Evolutionary conservation across 1,140 invertebrate genomes (phyloP).

Genomic region (Cotesia chilonis): DNA sequence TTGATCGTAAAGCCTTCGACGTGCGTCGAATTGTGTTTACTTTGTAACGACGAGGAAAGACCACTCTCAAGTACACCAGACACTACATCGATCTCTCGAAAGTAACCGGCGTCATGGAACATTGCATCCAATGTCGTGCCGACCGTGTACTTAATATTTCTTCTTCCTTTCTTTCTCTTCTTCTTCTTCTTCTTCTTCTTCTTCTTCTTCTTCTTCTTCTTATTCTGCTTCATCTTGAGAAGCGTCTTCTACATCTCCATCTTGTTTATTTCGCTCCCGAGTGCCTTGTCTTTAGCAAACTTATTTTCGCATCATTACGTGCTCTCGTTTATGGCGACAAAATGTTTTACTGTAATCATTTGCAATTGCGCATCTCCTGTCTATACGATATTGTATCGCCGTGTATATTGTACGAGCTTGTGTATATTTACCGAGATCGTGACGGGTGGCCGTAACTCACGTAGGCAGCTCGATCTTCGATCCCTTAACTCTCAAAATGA

Average conservation of each 20-base stretch:
- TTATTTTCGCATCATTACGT: constrained; percentile 1
- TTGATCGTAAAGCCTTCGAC: constrained; percentile 40
- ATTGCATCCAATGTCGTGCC: constrained; percentile 3
- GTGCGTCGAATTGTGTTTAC: constrained; percentile 49
- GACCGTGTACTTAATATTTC: constrained; percentile 6
- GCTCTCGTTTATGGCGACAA: constrained; percentile 5
- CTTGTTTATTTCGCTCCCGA: neutral
- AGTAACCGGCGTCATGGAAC: constrained; percentile 46
- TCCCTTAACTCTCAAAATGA: no score
- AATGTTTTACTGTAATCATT: constrained; percentile 6
- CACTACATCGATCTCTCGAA: constrained; percentile 49
- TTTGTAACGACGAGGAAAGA: constrained; percentile 40
- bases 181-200: neutral
- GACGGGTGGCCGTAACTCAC: constrained; percentile 14
- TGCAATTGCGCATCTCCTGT: neutral
- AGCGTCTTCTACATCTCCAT: neutral
- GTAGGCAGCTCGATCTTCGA: neutral
- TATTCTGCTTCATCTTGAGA: neutral
- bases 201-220: neutral
- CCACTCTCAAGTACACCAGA: constrained; percentile 26
- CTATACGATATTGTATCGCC: neutral
- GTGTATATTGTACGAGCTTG: neutral
- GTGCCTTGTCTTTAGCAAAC: neutral
- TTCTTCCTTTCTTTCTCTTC: neutral
- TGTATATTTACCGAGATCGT: neutral